Base-by-base conservation (phyloP, 2,888 invertebrate genomes). In the Eumerus sabulonum region DNA sequence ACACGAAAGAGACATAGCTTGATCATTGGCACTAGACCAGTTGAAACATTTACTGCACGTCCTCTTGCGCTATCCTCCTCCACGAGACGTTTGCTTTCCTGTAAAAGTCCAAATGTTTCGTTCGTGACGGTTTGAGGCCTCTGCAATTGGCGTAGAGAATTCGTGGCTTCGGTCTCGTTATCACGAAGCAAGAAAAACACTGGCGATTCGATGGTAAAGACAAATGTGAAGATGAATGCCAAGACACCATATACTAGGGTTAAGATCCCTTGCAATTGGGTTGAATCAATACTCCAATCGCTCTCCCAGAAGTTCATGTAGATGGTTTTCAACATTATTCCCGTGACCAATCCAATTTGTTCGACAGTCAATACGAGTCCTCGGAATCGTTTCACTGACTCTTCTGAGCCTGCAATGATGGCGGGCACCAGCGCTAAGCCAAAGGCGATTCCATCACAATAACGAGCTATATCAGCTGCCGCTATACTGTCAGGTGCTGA, bases 51-150 rank as follows among this genome's bases (percentile, higher is more conserved):
- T 4, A 83, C 45, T 0, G 1, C 0, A 1, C 4, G 18, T 0
- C 84, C 77, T 12, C 86, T 14, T 9, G 82, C 72, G 12, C 70
- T 81, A 63, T 85, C 87, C 17, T 84, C 82, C 0, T 84, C 84
- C 50, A 88, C 35, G 45, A 88, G 85, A 0, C 64, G 83, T 42
- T 86, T 87, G 47, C 84, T 85, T 53, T 88, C 87, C n/a, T 84
- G 82, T 40, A 88, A 63, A 36, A 83, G 83, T 0, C 72, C 81
- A 27, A 84, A 84, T 0, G 86, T 85, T 38, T 86, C 86, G 0
- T 73, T 59, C 0, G 84, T 85, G 11, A 85, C 40, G 1, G 66
- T 72, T 0, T 44, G 13, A 0, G 87, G 86, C 0, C 67, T 79
- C 35, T 87, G 87, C 1, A 87, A 70, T 0, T 83, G 84, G 0